Base-by-base conservation (phyloP, 2,888 invertebrate species). In the Laothoe populi region DNA sequence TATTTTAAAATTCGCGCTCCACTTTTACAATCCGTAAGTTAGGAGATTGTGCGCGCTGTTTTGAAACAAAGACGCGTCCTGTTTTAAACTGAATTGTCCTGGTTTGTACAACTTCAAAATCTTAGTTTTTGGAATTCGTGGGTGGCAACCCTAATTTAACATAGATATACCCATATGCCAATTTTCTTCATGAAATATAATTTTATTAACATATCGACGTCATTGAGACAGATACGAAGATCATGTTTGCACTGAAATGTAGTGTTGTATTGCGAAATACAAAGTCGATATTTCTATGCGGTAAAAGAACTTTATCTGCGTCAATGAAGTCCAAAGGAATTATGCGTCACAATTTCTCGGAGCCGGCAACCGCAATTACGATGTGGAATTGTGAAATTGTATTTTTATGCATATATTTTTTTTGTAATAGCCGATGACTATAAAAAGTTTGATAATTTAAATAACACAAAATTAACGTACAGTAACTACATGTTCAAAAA, bases 181-280 rank as follows among this genome's bases (percentile, higher is more conserved):
- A 80, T 77, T 78, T 82, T 79, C 76, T 65, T 70, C 64, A 61
- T 64, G 24, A 65, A 60, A 72, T 66, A 64, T 64, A 60, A 16
- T 64, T 66, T 68, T 65, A 31, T 59, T 49, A 63, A 66, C 8
- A 65, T 60, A 38, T 19, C 38, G 59, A 42, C 53, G 11, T 46
- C 60, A 64, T 59, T 49, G 19, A 63, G 62, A 67, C 68, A 66
- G 64, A 69, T 59, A 60, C 59, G 49, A 26, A 65, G 63, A 38
- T 24, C 44, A 2, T 44, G 19, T 24, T 40, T 35, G 53, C 53
- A 53, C 53, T 35, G 16, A 35, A 35, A 35, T 31, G 31, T 31
- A 26, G 38, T 38, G 10, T 53, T 11, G 11, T 10, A 16, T 35
- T 11, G 16, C 1, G 19, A 16, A 38, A 38, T 13, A 1, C 10